Evolutionary conservation across 2,888 invertebrate genomes (phyloP).

Genomic region (Osmoderma eremita): DNA sequence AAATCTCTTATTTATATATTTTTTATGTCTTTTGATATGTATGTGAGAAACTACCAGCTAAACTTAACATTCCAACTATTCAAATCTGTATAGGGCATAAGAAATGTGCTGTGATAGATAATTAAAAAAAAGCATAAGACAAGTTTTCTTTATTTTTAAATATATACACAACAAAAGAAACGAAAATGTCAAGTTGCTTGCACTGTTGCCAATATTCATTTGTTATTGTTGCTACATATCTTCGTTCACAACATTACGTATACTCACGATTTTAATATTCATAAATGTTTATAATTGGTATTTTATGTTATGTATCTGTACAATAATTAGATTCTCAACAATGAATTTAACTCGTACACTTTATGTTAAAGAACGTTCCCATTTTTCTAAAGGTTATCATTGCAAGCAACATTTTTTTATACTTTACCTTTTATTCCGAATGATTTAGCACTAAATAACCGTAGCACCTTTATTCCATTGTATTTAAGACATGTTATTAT

Average conservation of each 20-base stretch:
- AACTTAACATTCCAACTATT: slow-evolving; percentile 37
- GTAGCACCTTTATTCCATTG: slow-evolving; percentile 30
- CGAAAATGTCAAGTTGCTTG: slow-evolving; percentile 24
- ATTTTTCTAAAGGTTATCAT: slow-evolving; percentile 15
- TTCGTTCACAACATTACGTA: too few species aligned
- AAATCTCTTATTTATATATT: too few species aligned
- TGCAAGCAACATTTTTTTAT: slow-evolving; percentile 17
- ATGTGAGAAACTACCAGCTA: neutral
- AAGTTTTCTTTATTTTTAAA: slow-evolving; percentile 19
- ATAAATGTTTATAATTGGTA: slow-evolving; percentile 3
- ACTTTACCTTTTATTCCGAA: slow-evolving; percentile 33
- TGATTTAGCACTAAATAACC: slow-evolving; percentile 32
- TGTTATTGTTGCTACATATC: too few species aligned
- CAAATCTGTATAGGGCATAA: slow-evolving; percentile 43
- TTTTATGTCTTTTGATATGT: too few species aligned
- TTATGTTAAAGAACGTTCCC: neutral
- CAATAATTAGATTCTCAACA: neutral
- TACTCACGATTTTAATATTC: neutral
- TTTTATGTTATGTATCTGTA: slow-evolving; percentile 11
- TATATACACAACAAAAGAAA: neutral
- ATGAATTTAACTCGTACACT: neutral
- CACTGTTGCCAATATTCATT: slow-evolving; percentile 13
- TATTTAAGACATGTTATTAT: slow-evolving; percentile 7
- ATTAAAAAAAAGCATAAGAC: slow-evolving; percentile 37
- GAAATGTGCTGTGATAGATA: slow-evolving; percentile 43